Percentiles rank a stretch among this genome's conserved stretches.
phyloP scores from a whole-genome alignment of 1,140 invertebrate species.

The Drosophila sp. region DNA sequence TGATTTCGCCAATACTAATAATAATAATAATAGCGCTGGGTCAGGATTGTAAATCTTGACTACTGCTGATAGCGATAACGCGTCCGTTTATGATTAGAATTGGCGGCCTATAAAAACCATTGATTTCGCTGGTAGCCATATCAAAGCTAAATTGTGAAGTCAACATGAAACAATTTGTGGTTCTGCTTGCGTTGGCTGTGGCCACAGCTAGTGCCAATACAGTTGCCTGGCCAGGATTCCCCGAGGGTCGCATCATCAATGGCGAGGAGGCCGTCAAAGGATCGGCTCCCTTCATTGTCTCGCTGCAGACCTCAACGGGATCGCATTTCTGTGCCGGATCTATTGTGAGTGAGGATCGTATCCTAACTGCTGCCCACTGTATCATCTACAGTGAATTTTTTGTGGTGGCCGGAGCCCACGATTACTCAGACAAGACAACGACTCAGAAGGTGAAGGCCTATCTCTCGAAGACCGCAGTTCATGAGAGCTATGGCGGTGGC shows the following conservation, averaged over 20 bases:
- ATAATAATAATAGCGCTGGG: background rate
- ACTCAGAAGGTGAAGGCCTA: conserved; percentile 47
- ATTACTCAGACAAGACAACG: conserved; percentile 57
- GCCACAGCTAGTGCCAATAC: conserved; percentile 45
- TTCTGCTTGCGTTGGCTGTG: conserved; percentile 57
- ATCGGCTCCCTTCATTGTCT: conserved; percentile 77
- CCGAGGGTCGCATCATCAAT: conserved; percentile 81
- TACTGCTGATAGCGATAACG: conserved; percentile 47
- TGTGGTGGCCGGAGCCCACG: conserved; percentile 76
- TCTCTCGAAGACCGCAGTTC: conserved; percentile 68
- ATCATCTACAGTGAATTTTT: conserved; percentile 23
- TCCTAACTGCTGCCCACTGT: conserved; percentile 76
- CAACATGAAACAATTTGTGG: conserved; percentile 68
- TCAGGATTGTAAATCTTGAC: conserved; percentile 58
- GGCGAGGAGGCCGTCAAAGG: conserved; percentile 60
- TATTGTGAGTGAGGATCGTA: conserved; percentile 12
- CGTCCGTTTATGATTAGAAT: conserved; percentile 26
- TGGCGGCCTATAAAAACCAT: conserved; percentile 50
- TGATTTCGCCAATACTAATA: conserved; percentile 2
- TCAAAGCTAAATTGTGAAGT: conserved; percentile 32
- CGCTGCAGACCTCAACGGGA: conserved; percentile 35
- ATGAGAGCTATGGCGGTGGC: conserved; percentile 84
- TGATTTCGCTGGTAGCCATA: background rate
- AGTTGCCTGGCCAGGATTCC: conserved; percentile 55
- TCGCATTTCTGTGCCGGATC: conserved; percentile 67